Percentiles rank a stretch among this genome's conserved stretches.
Conservation (phyloP, 2,888 invertebrate genomes). For the Lochmaea crataegi region DNA sequence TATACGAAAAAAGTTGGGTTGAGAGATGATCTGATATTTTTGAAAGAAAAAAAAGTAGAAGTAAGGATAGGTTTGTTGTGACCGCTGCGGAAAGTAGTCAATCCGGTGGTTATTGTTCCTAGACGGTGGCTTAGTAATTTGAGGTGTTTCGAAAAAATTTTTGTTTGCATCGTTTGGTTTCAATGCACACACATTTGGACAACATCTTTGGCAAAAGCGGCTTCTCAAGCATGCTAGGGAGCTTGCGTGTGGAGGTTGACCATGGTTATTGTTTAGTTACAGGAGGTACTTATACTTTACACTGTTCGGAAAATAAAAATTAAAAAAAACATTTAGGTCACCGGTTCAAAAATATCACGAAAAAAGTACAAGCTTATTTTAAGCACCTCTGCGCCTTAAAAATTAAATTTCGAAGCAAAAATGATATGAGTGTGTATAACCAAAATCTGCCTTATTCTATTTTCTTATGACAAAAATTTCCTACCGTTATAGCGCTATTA, state of each 20-base stretch:
- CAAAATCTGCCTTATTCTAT: conserved; percentile 79
- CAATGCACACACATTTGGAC: conserved; percentile 66
- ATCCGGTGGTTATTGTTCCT: conserved; percentile 4
- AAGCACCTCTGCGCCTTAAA: conserved; percentile 80
- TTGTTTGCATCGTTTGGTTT: conserved; percentile 61
- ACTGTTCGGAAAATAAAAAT: conserved; percentile 63
- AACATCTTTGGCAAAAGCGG: conserved; percentile 57
- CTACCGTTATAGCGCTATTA: conserved; percentile 67
- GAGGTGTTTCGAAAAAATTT: conserved; percentile 23
- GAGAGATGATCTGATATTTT: conserved; percentile 1
- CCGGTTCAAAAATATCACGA: conserved; percentile 73
- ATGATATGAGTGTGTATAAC: conserved; percentile 71
- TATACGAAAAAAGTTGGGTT: too few species aligned
- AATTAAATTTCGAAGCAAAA: conserved; percentile 70
- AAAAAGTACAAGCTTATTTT: conserved; percentile 79
- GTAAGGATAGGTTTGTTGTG: neutral
- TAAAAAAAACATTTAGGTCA: conserved; percentile 66
- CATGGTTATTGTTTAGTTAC: conserved; percentile 61
- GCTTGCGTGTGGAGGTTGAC: conserved; percentile 59
- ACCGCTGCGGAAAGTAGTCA: neutral
- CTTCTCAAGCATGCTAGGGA: conserved; percentile 41
- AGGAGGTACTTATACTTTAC: conserved; percentile 62
- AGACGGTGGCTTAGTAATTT: conserved; percentile 21
- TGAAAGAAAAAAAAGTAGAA: neutral
- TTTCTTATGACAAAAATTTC: conserved; percentile 71